These are phyloP conservation scores for Pollicipes pollicipes DNA, from an alignment of 1,140 invertebrate genomes.

Conservation along the genomic window DNA sequence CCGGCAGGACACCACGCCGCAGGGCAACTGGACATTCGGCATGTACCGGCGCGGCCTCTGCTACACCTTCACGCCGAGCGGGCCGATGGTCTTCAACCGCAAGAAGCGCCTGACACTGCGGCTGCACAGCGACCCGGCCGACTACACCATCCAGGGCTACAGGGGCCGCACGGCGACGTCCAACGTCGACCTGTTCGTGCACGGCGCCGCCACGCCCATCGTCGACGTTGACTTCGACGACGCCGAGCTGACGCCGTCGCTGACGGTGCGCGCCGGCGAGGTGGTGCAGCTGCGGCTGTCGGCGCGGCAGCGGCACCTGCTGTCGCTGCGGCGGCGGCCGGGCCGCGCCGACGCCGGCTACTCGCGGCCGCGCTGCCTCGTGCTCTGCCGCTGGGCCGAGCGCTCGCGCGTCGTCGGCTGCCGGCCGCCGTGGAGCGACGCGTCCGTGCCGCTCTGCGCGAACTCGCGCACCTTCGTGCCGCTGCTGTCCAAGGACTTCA, in stretches of 20 bases:
- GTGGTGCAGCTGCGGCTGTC: neutral
- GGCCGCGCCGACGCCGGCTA: neutral
- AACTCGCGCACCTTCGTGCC: neutral
- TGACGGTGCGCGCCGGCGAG: neutral
- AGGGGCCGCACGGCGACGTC: neutral
- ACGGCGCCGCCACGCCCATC: neutral
- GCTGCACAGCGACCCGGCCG: neutral
- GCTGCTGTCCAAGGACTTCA: neutral
- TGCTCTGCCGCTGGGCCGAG: neutral
- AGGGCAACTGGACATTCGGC: neutral
- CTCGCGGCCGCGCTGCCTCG: neutral
- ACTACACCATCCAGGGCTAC: neutral
- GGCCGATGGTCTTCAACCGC: neutral
- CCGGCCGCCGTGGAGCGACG: neutral
- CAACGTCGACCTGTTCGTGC: neutral
- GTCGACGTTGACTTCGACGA: neutral
- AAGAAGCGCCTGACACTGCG: neutral
- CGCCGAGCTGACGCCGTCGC: neutral
- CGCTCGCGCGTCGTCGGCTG: neutral
- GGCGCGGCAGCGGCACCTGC: too few relatives aligned
- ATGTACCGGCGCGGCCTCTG: neutral
- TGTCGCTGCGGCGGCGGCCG: neutral
- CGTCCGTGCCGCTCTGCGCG: neutral
- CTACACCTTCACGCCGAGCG: neutral
- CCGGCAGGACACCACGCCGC: neutral